phyloP scores from a whole-genome alignment of 2,888 invertebrate genomes.

The Chamaedrilus cognettii region DNA sequence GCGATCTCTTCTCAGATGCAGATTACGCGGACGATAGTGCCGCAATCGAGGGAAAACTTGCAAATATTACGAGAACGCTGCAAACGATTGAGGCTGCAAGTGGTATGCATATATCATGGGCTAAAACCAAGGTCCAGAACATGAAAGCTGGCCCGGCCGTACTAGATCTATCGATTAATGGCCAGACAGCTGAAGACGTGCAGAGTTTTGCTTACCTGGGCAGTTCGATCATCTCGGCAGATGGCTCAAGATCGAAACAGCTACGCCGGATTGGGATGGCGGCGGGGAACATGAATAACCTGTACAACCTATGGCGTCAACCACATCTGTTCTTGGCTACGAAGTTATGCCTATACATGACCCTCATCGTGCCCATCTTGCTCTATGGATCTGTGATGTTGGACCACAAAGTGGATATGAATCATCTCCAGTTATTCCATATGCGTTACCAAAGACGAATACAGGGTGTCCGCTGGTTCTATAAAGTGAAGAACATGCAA shows the following conservation, averaged over 20 bases:
- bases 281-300: background rate
- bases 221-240: background rate
- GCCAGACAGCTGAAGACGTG: background rate
- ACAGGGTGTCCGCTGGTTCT: background rate
- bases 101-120: background rate
- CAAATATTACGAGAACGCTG: background rate
- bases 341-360: background rate
- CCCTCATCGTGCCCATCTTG: too few species aligned
- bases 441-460: background rate
- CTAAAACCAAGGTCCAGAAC: background rate
- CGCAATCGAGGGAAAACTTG: background rate
- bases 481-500: background rate
- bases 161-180: background rate
- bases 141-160: background rate
- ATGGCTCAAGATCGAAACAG: background rate
- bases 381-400: background rate
- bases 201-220: background rate
- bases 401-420: background rate
- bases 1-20: background rate
- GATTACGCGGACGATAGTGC: background rate
- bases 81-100: background rate
- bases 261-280: background rate
- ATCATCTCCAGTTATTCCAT: background rate
- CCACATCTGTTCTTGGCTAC: background rate
- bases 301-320: background rate